Base-by-base conservation (phyloP, 2,888 invertebrate genomes). In the Hermaeophaga mercurialis region DNA sequence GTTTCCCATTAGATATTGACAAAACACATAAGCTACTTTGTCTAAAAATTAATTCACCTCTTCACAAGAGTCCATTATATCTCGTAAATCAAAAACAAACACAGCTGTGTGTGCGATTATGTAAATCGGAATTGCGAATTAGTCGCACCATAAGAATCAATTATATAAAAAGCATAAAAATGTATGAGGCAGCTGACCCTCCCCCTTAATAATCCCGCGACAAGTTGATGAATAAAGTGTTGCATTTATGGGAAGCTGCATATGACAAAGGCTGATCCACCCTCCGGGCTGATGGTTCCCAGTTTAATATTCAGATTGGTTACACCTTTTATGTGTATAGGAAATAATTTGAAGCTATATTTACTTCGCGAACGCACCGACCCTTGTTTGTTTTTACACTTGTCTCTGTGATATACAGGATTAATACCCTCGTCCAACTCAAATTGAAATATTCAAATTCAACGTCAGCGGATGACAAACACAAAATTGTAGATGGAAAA, bases 231-330 rank as follows among this genome's bases (percentile, higher is more conserved):
- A 75, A 75, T 74, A 75, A 75, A 75, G 74, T 74, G 75, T 74
- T 71, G 72, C 75, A 73, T 72, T 76, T 74, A 76, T 76, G 74
- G 73, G 75, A 75, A 75, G 73, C 72, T 75, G 75, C 73, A 73
- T 75, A 75, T 75, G 75, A 75, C 75, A 74, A 75, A 66, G 69
- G 65, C 58, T 57, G 69, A 66, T 54, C 60, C 63, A 61, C 63
- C 63, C 54, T 43, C n/a, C 43, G 24, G 24, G 43, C 43, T 43
- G 43, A 43, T 43, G 43, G 43, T 15, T 43, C 43, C 14, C 43
- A 71, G 75, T 77, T 77, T 76, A 78, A 78, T 78, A 77, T 77
- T 78, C 77, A 78, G 77, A 78, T 78, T 78, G 78, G 78, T 78
- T 78, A 78, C 78, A 78, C 78, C 78, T 78, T 78, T 77, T 77